These are phyloP conservation scores for Axis porcinus DNA, from an alignment of 2,113 vertebrate species.

Conservation along the genomic window DNA sequence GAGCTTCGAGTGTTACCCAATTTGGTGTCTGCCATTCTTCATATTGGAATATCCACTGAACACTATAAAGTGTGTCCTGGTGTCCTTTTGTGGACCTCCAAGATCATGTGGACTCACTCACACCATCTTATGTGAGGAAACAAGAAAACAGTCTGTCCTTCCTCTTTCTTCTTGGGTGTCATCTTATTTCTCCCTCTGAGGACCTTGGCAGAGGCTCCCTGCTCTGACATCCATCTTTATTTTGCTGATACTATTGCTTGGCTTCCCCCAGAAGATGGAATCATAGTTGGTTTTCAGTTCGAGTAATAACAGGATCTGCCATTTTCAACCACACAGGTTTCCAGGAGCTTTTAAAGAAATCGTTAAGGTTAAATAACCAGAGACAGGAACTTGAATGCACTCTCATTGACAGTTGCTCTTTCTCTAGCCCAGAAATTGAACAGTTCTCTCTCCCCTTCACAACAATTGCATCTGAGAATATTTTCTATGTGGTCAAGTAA, in stretches of 20 bases:
- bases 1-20: background rate
- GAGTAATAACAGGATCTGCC: background rate
- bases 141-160: background rate
- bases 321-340: background rate
- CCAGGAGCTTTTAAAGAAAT: constrained; percentile 49
- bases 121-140: background rate
- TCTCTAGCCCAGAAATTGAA: background rate
- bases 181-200: background rate
- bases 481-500: background rate
- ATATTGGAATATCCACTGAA: rapidly evolving
- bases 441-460: background rate
- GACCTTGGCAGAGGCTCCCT: background rate
- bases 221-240: background rate
- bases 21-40: background rate
- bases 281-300: background rate
- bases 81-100: background rate
- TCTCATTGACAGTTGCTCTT: background rate
- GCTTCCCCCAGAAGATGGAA: background rate
- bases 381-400: background rate
- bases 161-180: background rate
- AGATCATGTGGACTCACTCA: background rate
- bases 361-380: background rate
- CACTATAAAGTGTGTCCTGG: background rate
- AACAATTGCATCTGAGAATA: background rate
- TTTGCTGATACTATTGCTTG: background rate